Evolutionary conservation across 1,140 invertebrate genomes (phyloP), one percentile per base, ranked within the genome.

Genomic region (Portunus trituberculatus): DNA sequence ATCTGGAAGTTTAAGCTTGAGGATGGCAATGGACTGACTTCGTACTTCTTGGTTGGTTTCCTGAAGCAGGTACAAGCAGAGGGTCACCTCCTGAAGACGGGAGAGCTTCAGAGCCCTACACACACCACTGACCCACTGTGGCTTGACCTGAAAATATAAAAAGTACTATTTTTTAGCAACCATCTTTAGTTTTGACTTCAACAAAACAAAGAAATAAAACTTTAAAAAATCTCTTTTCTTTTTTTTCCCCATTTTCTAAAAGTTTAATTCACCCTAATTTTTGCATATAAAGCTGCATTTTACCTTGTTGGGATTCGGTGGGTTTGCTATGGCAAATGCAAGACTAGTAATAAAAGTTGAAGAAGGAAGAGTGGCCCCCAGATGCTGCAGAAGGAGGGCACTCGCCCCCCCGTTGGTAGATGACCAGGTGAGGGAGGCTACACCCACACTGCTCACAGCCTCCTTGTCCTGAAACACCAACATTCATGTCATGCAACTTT

Each of bases 21-120:
- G 97, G 97, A 99, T 98, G 96, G 98, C 98, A 94, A 98, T 97
- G 39, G 99, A 98, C 96, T 98, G 97, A 96, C 97, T 97, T 48
- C 98, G 97, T 88, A 98, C 98, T 96, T 99, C 99, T 87, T 97
- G 96, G 97, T 98, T 98, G 16, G 98, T 98, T 0, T 98, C 99
- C 97, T 98, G 98, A 82, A 98, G 98, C 92, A 99, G 97, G 88
- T 98, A 98, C 96, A 99, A 97, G 59, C 98, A 98, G 97, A 99
- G 98, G 31, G 98, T 98, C 96, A 99, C 98, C 97, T 99, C 99
- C 97, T 99, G 98, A 25, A 99, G 98, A 96, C 98, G 97, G 91
- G 98, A 98, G 96, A 99, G 98, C 96, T 98, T 98, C 96, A 99
- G 97, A 96, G 98, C 97, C 97, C 98, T 98, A 97, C 98, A 98